Evolutionary conservation across 2,888 invertebrate genomes (phyloP), one percentile per base, ranked within the genome.

Genomic region (Phasia obesa): DNA sequence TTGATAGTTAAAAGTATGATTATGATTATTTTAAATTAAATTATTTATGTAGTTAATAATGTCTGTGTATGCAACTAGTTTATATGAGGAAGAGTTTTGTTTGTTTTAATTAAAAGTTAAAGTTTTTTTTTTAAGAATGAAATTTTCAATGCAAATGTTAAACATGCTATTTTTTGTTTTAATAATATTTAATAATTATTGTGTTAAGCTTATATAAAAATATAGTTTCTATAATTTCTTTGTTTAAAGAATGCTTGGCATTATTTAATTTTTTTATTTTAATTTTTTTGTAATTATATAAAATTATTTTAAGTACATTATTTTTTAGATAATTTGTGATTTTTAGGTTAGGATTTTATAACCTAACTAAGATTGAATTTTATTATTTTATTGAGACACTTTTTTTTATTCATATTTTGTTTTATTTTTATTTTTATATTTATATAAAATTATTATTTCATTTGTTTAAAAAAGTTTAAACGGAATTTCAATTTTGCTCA

Each of bases 51-150:
- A 38, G 69, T 80, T 38, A 38, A 47, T 44, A 64, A 69, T 74
- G 31, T 81, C 67, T 73, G 42, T 57, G n/a, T 79, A 57, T 49
- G 60, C 62, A 59, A 49, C 27, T 57, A 73, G 31, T 70, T 79
- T 73, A 69, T 70, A 81, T 73, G 70, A 81, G 81, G 77, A 81
- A 84, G 78, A 74, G 62, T 84, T 71, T 64, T 60, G 53, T 64
- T 64, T 51, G 49, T 70, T 38, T 75, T 74, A 59, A 25, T 55
- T 38, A 4, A 57, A 23, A 11, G 6, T 31, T 31, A n/a, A 21
- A n/a, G 25, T 4, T 69, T 62, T 11, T 59, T 42, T 53, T 62
- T 53, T 60, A 5, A 71, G 59, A 77, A 83, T 75, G 70, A 64
- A 75, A 35, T 73, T 65, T 59, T 55, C 62, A 82, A 77, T 78